Evolutionary conservation across 2,797 vertebrate species (phyloP).

Genomic region (Lutjanus campechanus): DNA sequence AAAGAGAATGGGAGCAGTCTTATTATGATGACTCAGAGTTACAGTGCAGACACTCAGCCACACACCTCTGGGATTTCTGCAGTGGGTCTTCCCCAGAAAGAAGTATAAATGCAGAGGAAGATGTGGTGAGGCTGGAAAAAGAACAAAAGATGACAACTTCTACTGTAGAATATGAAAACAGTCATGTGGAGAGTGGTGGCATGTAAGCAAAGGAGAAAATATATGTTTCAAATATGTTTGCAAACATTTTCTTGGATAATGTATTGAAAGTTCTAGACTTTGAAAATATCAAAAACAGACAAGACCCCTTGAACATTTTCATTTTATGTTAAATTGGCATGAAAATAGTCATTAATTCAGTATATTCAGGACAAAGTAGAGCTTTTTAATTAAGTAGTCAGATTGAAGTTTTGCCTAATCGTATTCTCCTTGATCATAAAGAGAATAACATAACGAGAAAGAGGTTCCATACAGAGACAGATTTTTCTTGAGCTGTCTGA

Average conservation of each 20-base stretch:
- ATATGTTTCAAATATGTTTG: neutral
- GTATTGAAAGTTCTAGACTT: neutral
- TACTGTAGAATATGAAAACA: neutral
- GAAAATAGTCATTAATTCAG: conserved; percentile 2
- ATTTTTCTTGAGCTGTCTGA: conserved; percentile 21
- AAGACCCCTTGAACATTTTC: neutral
- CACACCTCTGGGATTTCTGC: conserved; percentile 47
- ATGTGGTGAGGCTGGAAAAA: conserved; percentile 9
- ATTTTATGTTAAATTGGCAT: neutral
- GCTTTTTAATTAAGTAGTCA: conserved; percentile 35
- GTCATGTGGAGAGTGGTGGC: neutral
- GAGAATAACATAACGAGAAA: conserved; percentile 28
- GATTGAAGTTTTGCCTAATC: conserved; percentile 30
- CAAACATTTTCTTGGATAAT: neutral
- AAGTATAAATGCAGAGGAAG: conserved; percentile 5
- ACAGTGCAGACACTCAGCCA: conserved; percentile 38
- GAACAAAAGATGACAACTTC: conserved; percentile 14
- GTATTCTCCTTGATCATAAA: conserved; percentile 39
- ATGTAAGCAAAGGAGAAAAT: neutral
- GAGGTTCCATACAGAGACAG: neutral
- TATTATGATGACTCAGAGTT: conserved; percentile 53
- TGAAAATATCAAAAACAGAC: conserved; percentile 22
- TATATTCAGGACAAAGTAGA: conserved; percentile 12
- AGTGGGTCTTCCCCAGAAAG: conserved; percentile 28
- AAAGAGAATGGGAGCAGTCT: conserved; percentile 48